Evolutionary conservation across 2,113 vertebrate genomes (phyloP).

Genomic region (Mohoua ochrocephala): DNA sequence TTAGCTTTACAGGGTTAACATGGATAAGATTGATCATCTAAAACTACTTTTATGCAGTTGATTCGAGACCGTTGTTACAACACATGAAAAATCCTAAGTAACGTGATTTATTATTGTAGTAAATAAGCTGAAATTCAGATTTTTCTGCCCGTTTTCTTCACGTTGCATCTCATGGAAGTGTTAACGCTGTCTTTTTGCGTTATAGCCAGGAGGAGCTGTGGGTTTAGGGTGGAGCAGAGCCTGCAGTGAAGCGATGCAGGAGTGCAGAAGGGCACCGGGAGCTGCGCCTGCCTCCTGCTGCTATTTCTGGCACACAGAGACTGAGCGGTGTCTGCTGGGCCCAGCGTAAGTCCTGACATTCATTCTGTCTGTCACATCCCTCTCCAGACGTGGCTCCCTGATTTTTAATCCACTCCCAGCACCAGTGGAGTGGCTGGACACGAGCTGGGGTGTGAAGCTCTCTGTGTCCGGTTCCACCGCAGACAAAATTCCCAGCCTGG

Average conservation of each 20-base stretch:
- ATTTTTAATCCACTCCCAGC: background rate
- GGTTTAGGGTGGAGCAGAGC: background rate
- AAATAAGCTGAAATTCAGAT: background rate
- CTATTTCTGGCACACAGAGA: background rate
- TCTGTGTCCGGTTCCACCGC: background rate
- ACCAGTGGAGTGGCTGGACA: background rate
- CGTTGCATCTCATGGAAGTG: background rate
- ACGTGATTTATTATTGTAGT: accelerated
- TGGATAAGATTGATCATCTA: background rate
- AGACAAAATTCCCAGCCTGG: background rate
- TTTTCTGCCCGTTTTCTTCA: background rate
- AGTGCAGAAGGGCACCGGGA: background rate
- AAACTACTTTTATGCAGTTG: background rate
- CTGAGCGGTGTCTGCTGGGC: background rate
- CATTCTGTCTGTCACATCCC: background rate
- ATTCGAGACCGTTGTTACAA: background rate
- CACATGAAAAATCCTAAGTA: background rate
- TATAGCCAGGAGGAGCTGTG: background rate
- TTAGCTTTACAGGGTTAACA: background rate
- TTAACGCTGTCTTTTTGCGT: background rate
- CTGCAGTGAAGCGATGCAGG: background rate
- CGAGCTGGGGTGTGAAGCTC: background rate
- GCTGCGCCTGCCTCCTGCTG: background rate
- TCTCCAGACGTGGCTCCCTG: background rate
- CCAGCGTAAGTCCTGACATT: background rate